Percentiles rank a stretch among this genome's conserved stretches.
These are phyloP conservation scores for Teleiodes luculella DNA, from an alignment of 2,888 invertebrate genomes.

Conservation along the genomic window DNA sequence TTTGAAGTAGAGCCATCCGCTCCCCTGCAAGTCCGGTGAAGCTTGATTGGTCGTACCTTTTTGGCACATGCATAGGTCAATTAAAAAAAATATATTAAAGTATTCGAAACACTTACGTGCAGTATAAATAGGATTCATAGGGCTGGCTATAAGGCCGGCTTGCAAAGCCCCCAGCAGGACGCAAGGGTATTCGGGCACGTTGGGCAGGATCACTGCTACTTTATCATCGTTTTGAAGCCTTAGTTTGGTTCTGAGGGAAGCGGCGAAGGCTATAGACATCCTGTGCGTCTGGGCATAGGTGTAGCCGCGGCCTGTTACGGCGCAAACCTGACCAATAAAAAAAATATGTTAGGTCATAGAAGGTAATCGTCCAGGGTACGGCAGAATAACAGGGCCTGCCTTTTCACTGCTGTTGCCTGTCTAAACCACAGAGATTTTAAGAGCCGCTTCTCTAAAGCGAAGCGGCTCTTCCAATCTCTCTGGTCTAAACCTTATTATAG, in stretches of 20 bases:
- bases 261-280: conserved; percentile 80
- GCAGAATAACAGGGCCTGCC: too few relatives aligned
- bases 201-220: conserved; percentile 85
- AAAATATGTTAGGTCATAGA: too few relatives aligned
- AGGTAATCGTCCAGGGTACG: too few relatives aligned
- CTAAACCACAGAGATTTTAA: too few relatives aligned
- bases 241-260: conserved; percentile 81
- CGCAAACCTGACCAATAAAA: conserved; percentile 80
- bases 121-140: conserved; percentile 82
- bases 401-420: too few relatives aligned
- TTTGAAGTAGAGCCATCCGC: too few relatives aligned
- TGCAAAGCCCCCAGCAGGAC: conserved; percentile 81
- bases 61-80: too few relatives aligned
- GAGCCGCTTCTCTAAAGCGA: too few relatives aligned
- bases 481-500: too few relatives aligned
- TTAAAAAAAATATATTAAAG: background rate
- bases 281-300: conserved; percentile 83
- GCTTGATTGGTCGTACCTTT: background rate
- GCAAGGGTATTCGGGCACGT: conserved; percentile 85
- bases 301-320: conserved; percentile 84
- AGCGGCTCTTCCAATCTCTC: too few relatives aligned
- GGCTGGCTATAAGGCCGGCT: conserved; percentile 83
- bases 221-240: conserved; percentile 82
- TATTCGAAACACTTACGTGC: conserved; percentile 40
- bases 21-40: too few relatives aligned